Evolutionary conservation across 2,113 vertebrate species (phyloP).

Genomic region (Lagenorhynchus albirostris): DNA sequence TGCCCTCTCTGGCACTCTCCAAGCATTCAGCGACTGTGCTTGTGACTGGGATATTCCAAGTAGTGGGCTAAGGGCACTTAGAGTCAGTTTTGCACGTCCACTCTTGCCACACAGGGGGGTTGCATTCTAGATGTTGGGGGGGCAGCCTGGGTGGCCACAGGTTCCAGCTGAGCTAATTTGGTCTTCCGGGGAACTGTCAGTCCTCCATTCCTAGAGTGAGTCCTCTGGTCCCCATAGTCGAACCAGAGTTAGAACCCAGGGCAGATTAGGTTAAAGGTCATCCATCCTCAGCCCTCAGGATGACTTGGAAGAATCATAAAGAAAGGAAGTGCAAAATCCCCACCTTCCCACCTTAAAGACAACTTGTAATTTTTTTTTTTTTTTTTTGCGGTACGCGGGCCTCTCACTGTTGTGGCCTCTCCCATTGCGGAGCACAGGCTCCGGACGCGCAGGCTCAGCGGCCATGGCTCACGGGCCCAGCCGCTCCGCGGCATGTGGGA

Average conservation of each 20-base stretch:
- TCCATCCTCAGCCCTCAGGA: neutral
- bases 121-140: neutral
- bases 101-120: fast-evolving
- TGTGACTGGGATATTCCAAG: neutral
- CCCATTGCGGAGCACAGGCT: no score
- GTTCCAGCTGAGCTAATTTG: neutral
- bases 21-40: neutral
- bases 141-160: neutral
- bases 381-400: no score
- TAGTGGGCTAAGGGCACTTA: no score
- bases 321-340: neutral
- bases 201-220: neutral
- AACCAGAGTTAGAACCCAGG: neutral
- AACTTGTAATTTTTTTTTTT: neutral
- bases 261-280: neutral
- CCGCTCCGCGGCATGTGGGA: no score
- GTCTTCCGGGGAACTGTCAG: neutral
- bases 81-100: neutral
- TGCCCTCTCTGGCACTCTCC: neutral
- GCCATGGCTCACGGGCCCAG: no score
- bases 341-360: neutral
- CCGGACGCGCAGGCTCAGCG: no score
- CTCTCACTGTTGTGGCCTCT: no score
- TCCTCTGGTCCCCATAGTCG: neutral
- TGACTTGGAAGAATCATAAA: neutral